Evolutionary conservation across 2,888 invertebrate genomes (phyloP), one percentile per base, ranked within the genome.

Genomic region (Cheilosia grossa): DNA sequence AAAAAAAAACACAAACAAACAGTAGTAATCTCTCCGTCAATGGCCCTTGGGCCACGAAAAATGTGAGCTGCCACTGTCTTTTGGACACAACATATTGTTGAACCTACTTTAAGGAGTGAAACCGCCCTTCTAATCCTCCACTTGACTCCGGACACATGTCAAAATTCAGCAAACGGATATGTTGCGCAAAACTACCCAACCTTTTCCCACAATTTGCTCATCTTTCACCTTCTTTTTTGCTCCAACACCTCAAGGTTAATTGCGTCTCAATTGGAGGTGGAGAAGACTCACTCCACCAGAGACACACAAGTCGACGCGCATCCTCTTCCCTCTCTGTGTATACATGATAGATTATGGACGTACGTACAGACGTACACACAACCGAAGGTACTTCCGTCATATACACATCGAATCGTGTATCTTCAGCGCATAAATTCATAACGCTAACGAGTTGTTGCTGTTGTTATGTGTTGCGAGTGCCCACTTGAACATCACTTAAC

Each of bases 351-450:
- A 7, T 7, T n/a, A n/a, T n/a, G n/a, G n/a, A 17, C 1, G 44
- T 27, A 2, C 21, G 21, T 21, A 21, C 2, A 2, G 21, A 49
- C 64, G 61, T 47, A 56, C 58, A 49, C 33, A 40, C 47, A 37
- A 40, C 63, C 33, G 54, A 83, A 74, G 79, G 79, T 72, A 85
- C 85, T 85, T 85, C 85, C 85, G 80, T 80, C 75, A 85, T 74
- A 66, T 4, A 37, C 3, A 37, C 10, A 13, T 13, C 61, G 21
- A 30, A 33, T 72, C 70, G 72, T 78, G 72, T 64, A 58, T 37
- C 13, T 37, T 49, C 59, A 67, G 67, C 44, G 59, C 66, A 67
- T 66, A 75, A 75, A 66, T 66, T 75, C 66, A 73, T 73, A 72
- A 42, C 30, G 53, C 54, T 47, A 63, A 64, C 54, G 47, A 73